Conservation (phyloP, 1,140 invertebrate species). For the Drosophila burlai region DNA sequence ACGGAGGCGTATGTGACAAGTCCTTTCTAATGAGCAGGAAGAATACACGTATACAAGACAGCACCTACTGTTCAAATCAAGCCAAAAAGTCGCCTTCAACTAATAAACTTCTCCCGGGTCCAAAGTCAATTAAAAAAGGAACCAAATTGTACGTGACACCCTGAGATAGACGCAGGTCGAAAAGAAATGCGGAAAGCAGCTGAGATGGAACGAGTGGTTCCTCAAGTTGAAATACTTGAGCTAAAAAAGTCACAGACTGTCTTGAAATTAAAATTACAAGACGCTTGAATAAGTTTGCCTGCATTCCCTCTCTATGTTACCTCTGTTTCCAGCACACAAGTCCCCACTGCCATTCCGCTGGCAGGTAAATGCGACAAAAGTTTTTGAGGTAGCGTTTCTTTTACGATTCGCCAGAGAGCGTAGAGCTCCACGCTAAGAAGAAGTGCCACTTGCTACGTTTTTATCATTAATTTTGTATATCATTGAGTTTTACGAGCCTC, state of each 20-base stretch:
- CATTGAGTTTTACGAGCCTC: conserved; percentile 84
- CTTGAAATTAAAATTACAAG: conserved; percentile 82
- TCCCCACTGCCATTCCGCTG: conserved; percentile 4
- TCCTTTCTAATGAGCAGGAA: conserved; percentile 73
- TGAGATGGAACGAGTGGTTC: conserved; percentile 16
- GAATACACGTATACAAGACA: conserved; percentile 24
- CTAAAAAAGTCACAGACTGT: conserved; percentile 75
- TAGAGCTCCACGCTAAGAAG: conserved; percentile 38
- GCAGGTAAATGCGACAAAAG: conserved; percentile 64
- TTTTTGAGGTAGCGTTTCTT: conserved; percentile 80
- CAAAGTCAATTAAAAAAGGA: conserved; percentile 84
- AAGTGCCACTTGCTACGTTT: conserved; percentile 72
- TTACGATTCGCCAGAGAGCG: conserved; percentile 74
- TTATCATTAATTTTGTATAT: conserved; percentile 85
- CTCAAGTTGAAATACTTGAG: conserved; percentile 56
- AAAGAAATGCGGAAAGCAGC: conserved; percentile 18
- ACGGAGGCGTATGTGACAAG: conserved; percentile 74
- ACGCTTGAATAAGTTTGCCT: conserved; percentile 63
- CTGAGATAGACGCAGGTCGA: conserved; percentile 41
- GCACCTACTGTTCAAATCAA: conserved; percentile 72
- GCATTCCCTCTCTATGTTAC: not conserved
- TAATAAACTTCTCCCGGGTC: conserved; percentile 65
- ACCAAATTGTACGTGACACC: conserved; percentile 75
- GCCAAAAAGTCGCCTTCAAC: conserved; percentile 46
- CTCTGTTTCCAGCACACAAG: not conserved